Conservation (phyloP, 2,797 vertebrate species). For the Amniataba percoides region DNA sequence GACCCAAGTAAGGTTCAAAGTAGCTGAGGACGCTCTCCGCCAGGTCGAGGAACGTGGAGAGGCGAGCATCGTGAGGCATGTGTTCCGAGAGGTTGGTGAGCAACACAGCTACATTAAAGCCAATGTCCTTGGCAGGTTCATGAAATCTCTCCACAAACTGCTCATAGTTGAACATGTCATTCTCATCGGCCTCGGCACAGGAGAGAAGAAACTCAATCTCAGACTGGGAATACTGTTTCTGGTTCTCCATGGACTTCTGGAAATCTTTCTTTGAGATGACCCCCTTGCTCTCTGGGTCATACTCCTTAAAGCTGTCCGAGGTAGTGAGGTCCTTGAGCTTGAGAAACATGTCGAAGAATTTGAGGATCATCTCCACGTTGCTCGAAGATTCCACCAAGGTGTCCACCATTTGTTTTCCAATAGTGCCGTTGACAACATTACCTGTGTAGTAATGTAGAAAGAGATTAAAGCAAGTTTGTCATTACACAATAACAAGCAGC, state of each 20-base stretch:
- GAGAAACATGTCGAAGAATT: slow-evolving; percentile 99
- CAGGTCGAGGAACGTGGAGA: slow-evolving; percentile 92
- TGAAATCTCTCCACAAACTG: slow-evolving; percentile 98
- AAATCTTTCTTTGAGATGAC: slow-evolving; percentile 99
- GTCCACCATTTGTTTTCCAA: slow-evolving; percentile 99
- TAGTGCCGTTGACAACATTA: slow-evolving; percentile 98
- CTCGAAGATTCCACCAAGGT: slow-evolving; percentile 97
- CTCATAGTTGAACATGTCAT: slow-evolving; percentile 97
- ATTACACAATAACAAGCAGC: slow-evolving; percentile 11
- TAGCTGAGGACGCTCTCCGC: slow-evolving; percentile 98
- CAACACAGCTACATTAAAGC: slow-evolving; percentile 97
- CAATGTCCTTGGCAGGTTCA: slow-evolving; percentile 98
- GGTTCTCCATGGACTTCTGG: slow-evolving; percentile 99
- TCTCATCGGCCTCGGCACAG: slow-evolving; percentile 96
- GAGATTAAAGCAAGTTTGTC: neutral
- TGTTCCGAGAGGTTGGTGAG: slow-evolving; percentile 97
- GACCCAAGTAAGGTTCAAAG: slow-evolving; percentile 95
- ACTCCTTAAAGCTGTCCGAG: slow-evolving; percentile 96
- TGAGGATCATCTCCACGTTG: slow-evolving; percentile 99
- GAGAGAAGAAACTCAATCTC: slow-evolving; percentile 98
- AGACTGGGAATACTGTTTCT: slow-evolving; percentile 96
- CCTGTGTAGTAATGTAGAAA: slow-evolving; percentile 80
- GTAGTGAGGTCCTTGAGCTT: slow-evolving; percentile 98
- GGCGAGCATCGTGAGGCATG: slow-evolving; percentile 95
- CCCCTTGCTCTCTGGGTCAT: slow-evolving; percentile 94